phyloP scores from a whole-genome alignment of 2,888 invertebrate genomes.

The Drosophila kanekoi region DNA sequence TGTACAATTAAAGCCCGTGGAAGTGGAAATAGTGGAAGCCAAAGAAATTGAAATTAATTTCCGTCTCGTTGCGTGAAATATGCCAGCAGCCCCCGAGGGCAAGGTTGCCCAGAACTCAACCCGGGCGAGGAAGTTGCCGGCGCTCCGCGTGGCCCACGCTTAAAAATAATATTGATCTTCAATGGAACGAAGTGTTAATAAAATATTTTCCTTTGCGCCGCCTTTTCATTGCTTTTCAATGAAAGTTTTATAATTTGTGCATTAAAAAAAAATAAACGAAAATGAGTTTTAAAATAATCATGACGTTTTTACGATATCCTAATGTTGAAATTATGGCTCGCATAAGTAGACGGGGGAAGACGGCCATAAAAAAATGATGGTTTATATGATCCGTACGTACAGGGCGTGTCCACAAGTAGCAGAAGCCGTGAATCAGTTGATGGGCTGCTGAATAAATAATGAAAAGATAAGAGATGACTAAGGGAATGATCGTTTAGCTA shows the following conservation, averaged over 20 bases:
- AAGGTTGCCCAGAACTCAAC: constrained; percentile 21
- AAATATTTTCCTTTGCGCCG: constrained; percentile 66
- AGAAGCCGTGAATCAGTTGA: constrained; percentile 25
- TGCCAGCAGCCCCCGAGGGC: constrained; percentile 48
- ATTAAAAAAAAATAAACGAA: constrained; percentile 53
- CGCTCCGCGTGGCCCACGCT: constrained; percentile 58
- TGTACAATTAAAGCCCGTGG: constrained; percentile 65
- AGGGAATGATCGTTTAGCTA: constrained; percentile 8
- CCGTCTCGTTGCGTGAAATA: constrained; percentile 68
- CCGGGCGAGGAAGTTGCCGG: constrained; percentile 56
- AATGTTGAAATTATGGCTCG: constrained; percentile 73
- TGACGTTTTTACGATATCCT: constrained; percentile 73
- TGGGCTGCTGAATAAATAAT: constrained; percentile 4
- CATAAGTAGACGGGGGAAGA: constrained; percentile 52
- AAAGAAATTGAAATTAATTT: constrained; percentile 65
- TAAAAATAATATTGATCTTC: constrained; percentile 80
- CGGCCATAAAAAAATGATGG: constrained; percentile 66
- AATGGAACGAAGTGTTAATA: constrained; percentile 77
- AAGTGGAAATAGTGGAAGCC: constrained; percentile 19
- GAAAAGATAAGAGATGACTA: constrained; percentile 9
- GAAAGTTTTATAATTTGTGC: constrained; percentile 64
- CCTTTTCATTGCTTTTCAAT: constrained; percentile 50
- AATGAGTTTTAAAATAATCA: constrained; percentile 70
- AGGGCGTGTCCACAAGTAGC: constrained; percentile 38
- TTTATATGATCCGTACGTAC: constrained; percentile 41